Base-by-base conservation (phyloP, 1,140 invertebrate genomes). In the Arctopsyche grandis region DNA sequence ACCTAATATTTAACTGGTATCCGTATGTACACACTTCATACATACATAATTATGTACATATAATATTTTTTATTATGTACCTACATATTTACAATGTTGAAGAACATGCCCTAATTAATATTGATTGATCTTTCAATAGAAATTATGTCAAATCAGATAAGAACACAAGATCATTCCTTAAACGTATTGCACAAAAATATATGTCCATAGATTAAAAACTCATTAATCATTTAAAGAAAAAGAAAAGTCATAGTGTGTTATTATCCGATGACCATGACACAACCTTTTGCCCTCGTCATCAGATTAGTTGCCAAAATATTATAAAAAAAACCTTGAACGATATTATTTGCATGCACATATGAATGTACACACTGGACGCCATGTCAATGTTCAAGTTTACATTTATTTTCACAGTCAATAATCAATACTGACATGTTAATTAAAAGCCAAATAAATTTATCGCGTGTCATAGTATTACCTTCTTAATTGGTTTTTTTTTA, bases 181-280 rank as follows among this genome's bases (percentile, higher is more conserved):
- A n/a, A n/a, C n/a, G n/a, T n/a, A n/a, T n/a, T n/a, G n/a, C n/a
- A n/a, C n/a, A n/a, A 38, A 38, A 38, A 38, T 38, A 38, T 38
- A 38, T n/a, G n/a, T n/a, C n/a, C 29, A 38, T 38, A 38, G 29
- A 66, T 66, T 66, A 66, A 66, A 66, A 66, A 22, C 21, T 22
- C 21, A 66, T 66, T 66, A 26, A 66, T 66, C 63, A 26, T 66
- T 24, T 9, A 66, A 66, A 26, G 24, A 22, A 66, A 66, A 19
- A 66, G 10, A 52, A 52, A 52, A 52, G 48, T 52, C 48, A 52
- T 12, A 52, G 16, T 16, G 48, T 52, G 4, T 52, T 52, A 52
- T 52, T 66, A 66, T 66, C 63, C 22, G 21, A 26, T 26, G 63
- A 66, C 63, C 63, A 22, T 66, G 63, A 66, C 63, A 66, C 14